Conservation (phyloP, 2,888 invertebrate species). For the Sphaerophoria rueppellii region DNA sequence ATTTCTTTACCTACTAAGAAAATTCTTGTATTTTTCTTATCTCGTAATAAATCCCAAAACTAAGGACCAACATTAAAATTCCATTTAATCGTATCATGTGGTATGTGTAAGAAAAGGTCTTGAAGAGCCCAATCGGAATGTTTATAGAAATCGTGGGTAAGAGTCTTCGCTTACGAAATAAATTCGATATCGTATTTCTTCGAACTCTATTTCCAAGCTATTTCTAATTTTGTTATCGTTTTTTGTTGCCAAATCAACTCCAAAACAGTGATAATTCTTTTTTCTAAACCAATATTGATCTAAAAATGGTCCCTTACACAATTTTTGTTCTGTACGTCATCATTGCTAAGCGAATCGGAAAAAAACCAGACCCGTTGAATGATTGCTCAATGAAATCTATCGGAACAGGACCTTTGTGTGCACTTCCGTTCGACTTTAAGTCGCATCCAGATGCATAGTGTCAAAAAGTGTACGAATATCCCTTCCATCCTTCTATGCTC, state of each 20-base stretch:
- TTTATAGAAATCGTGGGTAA: too few relatives aligned
- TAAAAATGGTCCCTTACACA: not conserved
- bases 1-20: too few relatives aligned
- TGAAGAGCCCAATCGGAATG: too few relatives aligned
- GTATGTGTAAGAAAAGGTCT: too few relatives aligned
- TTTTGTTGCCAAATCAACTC: not conserved
- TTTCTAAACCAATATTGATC: not conserved
- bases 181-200: not conserved
- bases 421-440: conserved; percentile 10
- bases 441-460: not conserved
- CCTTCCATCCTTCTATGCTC: not conserved
- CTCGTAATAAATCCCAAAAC: too few relatives aligned
- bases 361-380: conserved; percentile 17
- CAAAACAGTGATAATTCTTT: too few relatives aligned
- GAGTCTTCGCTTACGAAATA: too few relatives aligned
- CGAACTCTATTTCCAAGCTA: too few relatives aligned
- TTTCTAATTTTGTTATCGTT: not conserved
- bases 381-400: conserved; percentile 37
- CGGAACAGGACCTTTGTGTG: conserved; percentile 27
- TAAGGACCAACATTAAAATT: too few relatives aligned
- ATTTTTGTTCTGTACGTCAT: conserved; percentile 10
- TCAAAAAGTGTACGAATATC: not conserved
- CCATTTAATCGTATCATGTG: too few relatives aligned
- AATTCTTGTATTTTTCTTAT: too few relatives aligned
- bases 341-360: conserved; percentile 31